Conservation (phyloP, 2,113 vertebrate genomes). For the Fregata magnificens region DNA sequence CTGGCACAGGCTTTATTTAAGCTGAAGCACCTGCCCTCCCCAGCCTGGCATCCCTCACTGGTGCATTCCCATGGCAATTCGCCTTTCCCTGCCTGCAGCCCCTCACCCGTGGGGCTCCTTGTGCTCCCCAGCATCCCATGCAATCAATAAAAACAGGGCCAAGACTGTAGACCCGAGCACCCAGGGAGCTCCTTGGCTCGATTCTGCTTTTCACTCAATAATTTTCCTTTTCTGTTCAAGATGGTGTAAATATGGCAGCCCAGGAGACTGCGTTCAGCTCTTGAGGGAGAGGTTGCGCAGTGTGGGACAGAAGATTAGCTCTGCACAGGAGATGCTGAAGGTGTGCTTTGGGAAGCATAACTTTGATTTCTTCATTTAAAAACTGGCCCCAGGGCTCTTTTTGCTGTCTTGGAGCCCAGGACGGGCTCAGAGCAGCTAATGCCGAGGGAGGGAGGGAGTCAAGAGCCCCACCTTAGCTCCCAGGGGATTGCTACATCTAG, state of each 20-base stretch:
- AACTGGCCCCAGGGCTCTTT: neutral
- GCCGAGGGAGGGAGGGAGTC: neutral
- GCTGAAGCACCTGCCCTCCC: neutral
- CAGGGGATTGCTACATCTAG: too few species aligned
- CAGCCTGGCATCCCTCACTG: neutral
- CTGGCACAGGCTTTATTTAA: neutral
- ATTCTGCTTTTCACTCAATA: neutral
- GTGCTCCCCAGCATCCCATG: accelerated
- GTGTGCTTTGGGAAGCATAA: neutral
- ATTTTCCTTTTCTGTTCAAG: neutral
- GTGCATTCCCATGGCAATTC: neutral
- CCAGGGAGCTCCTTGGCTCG: neutral
- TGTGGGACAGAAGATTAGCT: neutral
- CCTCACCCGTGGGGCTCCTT: neutral
- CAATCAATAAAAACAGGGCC: neutral
- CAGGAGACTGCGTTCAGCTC: neutral
- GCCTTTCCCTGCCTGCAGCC: neutral
- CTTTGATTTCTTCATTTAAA: neutral
- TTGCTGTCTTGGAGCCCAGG: neutral
- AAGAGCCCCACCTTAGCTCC: neutral
- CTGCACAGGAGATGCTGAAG: accelerated
- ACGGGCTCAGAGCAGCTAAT: neutral
- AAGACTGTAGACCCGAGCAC: neutral
- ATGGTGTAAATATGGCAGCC: neutral
- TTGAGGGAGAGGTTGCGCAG: neutral